Conservation (phyloP, 2,888 invertebrate genomes). For the Lepeophtheirus nordmannii region DNA sequence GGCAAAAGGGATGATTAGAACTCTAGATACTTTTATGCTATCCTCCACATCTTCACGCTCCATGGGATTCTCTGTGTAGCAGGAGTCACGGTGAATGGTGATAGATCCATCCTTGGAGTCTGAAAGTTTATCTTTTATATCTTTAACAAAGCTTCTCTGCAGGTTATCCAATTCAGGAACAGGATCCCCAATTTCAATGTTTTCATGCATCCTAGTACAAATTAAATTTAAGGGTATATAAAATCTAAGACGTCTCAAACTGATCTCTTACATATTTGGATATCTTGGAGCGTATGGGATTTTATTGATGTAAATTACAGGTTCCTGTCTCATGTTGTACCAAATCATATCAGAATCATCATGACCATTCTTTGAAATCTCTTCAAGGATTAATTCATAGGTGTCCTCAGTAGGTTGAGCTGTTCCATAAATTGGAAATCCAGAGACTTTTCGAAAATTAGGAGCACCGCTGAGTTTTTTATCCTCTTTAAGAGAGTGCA, state of each 20-base stretch:
- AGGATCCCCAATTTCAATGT: constrained; percentile 6
- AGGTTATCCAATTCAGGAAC: constrained; percentile 2
- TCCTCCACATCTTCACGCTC: constrained; percentile 15
- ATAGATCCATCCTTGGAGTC: neutral
- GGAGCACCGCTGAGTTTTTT: constrained; percentile 5
- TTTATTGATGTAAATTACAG: constrained; percentile 21
- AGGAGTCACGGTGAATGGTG: constrained; percentile 2
- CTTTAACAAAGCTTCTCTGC: neutral
- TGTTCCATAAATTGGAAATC: constrained; percentile 21
- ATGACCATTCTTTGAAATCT: neutral
- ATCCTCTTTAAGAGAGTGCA: neutral
- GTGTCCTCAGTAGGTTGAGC: constrained; percentile 18
- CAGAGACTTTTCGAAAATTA: constrained; percentile 17
- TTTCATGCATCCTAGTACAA: constrained; percentile 22
- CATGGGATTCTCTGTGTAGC: constrained; percentile 22
- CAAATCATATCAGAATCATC: constrained; percentile 5
- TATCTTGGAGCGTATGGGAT: constrained; percentile 19
- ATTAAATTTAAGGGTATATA: neutral
- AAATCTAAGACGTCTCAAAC: neutral
- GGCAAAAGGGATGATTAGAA: neutral
- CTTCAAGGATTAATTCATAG: neutral
- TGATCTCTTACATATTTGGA: constrained; percentile 5
- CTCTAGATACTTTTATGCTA: neutral
- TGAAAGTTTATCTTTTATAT: neutral
- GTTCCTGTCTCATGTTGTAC: constrained; percentile 24